Evolutionary conservation across 2,888 invertebrate species (phyloP), one percentile per base, ranked within the genome.

Genomic region (Drosophila eohydei): DNA sequence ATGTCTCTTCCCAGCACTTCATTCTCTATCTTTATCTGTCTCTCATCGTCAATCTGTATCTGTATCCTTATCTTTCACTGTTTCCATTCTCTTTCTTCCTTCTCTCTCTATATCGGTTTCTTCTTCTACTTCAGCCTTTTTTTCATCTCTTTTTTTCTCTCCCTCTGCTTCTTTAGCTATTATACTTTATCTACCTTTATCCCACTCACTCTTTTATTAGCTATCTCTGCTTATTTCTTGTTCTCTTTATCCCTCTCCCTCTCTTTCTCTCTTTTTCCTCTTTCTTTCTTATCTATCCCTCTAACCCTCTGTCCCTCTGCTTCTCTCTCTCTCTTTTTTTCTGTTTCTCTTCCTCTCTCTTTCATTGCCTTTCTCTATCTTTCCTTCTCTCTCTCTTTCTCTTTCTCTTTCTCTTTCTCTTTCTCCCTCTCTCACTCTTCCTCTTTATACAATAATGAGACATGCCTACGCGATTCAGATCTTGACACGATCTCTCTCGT

Each of bases 301-400:
- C 11, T 11, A n/a, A n/a, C n/a, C n/a, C 11, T 11, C 16, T 21
- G 21, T 43, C 11, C 21, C 43, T 21, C 4, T 21, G 11, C 8
- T 16, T 11, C 4, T 4, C 2, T 41, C 2, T 21, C 43, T n/a
- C 38, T 14, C 2, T 43, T 12, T 2, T 2, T 41, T 16, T 16
- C 14, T n/a, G 16, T 41, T 14, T 36, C 0, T 36, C 11, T 36
- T 4, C 0, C 4, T 36, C 12, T 36, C 34, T 12, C 36, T 12
- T 36, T 8, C 8, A 34, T 34, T 8, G 2, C 1, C 12, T 36
- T 0, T 36, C 4, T 36, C 41, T 41, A n/a, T 41, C 58, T 16
- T 6, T 52, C 41, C 32, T 16, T 46, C 41, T 58, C 14, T 56
- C 26, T 12, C 43, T 44, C 4, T 38, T 5, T 50, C 54, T 14